Base-by-base conservation (phyloP, 2,797 vertebrate genomes). In the Brachyrhaphis roseni region DNA sequence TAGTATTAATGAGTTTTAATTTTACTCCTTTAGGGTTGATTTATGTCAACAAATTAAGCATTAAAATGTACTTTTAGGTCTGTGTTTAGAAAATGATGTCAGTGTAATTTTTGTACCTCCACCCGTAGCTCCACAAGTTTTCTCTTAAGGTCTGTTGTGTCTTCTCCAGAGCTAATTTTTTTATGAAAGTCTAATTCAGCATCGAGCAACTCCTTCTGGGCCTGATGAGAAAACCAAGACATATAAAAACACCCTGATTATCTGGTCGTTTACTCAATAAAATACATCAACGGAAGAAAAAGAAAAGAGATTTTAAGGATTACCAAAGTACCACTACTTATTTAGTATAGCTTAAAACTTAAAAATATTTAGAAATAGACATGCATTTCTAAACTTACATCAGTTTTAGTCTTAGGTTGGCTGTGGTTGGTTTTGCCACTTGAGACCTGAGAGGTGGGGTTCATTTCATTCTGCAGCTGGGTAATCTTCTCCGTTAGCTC, bases 111-210 rank as follows among this genome's bases (percentile, higher is more conserved):
- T 13, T 3, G 93, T 95, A 98, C 98, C 97, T 99, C 98, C 76
- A 98, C 96, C 59, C 99, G 98, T 78, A 99, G 91, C 89, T 97
- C 97, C 57, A 94, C 97, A 47, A 99, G 96, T 88, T 97, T 98
- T 76, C 97, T 98, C 85, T 97, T 96, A 84, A 99, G 93, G 45
- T 99, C 98, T 45, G 98, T 99, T 0, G 98, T 99, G 88, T 99
- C 98, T 88, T 99, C 98, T 81, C 98, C 98, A 28, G 98, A 97
- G 46, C 96, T 97, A 18, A 98, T 94, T 76, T 98, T 97, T 92
- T 99, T 98, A 72, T 98, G 97, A 76, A 99, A 97, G 91, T 99
- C 98, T 92, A 99, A 91, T 91, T 99, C 98, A 72, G 97, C 98
- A 76, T 99, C 98, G 76, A 99, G 70, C 79, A 99, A 91, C 31